Percentiles rank a stretch among this genome's conserved stretches.
Evolutionary conservation across 2,888 invertebrate genomes (phyloP).

Genomic region (Ectobius pallidus): DNA sequence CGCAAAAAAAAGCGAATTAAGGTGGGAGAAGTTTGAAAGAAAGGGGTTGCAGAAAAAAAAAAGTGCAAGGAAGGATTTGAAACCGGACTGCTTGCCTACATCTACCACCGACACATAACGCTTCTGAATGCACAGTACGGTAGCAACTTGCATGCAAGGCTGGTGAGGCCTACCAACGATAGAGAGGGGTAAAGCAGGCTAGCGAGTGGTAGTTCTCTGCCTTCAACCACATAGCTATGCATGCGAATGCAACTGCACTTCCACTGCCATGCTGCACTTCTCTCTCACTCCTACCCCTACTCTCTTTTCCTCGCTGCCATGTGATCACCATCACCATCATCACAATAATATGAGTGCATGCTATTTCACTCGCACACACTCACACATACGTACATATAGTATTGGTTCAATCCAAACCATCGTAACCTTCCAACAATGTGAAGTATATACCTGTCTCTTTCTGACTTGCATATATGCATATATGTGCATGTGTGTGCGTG

Average conservation of each 20-base stretch:
- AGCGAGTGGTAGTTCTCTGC: not conserved
- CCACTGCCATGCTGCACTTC: slow-evolving; percentile 12
- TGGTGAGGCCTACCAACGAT: slow-evolving; percentile 13
- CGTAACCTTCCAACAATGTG: slow-evolving; percentile 22
- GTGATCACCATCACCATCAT: slow-evolving; percentile 31
- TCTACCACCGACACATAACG: slow-evolving; percentile 25
- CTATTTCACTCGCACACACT: slow-evolving; percentile 25
- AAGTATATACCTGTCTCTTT: slow-evolving; percentile 8
- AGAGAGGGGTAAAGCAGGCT: slow-evolving; percentile 25
- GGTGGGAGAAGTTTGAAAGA: too few relatives aligned
- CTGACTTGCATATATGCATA: slow-evolving; percentile 13
- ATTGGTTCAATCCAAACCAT: slow-evolving; percentile 33
- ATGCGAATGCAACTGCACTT: slow-evolving; percentile 26
- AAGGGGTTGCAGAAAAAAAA: slow-evolving; percentile 5
- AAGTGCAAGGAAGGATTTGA: not conserved
- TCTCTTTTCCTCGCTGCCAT: slow-evolving; percentile 27
- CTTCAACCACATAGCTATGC: slow-evolving; percentile 25
- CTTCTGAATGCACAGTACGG: slow-evolving; percentile 4
- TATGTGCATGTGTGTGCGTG: slow-evolving; percentile 11
- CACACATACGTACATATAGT: slow-evolving; percentile 23
- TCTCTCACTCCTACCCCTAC: slow-evolving; percentile 30
- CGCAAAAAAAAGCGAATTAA: not conserved
- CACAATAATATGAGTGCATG: slow-evolving; percentile 31
- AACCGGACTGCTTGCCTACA: slow-evolving; percentile 23
- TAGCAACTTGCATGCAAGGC: slow-evolving; percentile 6